Conservation (phyloP, 1,140 invertebrate genomes). For the Saccostrea cuccullata region DNA sequence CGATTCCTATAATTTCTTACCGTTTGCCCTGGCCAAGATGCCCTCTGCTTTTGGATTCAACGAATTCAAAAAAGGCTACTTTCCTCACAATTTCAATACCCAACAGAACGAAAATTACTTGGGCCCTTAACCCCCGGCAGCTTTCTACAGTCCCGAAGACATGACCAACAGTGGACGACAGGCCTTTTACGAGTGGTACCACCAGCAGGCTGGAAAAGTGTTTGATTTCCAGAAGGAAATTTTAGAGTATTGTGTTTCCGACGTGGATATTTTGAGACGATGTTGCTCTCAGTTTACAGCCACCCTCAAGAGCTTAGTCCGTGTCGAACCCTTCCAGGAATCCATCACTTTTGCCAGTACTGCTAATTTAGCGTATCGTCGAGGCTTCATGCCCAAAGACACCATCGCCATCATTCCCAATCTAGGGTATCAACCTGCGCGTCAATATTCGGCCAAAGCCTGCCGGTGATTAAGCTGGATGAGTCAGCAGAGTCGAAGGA, state of each 20-base stretch:
- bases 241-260: neutral
- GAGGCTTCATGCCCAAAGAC: neutral
- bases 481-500: neutral
- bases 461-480: conserved; percentile 8
- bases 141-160: conserved; percentile 24
- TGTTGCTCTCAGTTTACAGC: neutral
- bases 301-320: neutral
- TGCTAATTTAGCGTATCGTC: neutral
- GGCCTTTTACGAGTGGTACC: neutral
- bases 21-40: conserved; percentile 22
- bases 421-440: neutral
- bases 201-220: neutral
- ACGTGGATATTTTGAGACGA: neutral
- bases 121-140: conserved; percentile 26
- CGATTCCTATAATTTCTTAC: conserved; percentile 38
- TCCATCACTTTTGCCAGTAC: conserved; percentile 32
- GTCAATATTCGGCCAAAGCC: neutral
- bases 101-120: conserved; percentile 42
- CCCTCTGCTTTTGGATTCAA: conserved; percentile 41
- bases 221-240: conserved; percentile 1
- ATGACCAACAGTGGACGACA: conserved; percentile 16
- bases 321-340: neutral
- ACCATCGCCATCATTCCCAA: conserved; percentile 22
- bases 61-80: conserved; percentile 51
- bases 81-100: conserved; percentile 51